Evolutionary conservation across 1,140 invertebrate genomes (phyloP), one percentile per base, ranked within the genome.

Genomic region (Anadara kagoshimensis): DNA sequence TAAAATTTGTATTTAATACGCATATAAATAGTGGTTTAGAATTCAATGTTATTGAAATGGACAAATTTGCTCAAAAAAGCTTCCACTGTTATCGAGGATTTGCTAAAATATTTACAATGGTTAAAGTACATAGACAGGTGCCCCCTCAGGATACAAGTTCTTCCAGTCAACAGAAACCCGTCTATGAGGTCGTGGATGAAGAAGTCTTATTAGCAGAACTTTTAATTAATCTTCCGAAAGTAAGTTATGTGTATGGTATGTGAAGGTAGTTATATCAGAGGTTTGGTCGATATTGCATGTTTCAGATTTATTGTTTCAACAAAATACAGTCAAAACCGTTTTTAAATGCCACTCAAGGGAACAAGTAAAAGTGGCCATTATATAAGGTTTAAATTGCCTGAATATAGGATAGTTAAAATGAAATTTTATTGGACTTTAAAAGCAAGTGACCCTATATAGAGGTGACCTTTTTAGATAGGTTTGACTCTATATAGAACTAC

Each of bases 41-140:
- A 8, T 78, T 83, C 12, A 51, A 20, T 45, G 79, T 84, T 12
- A 57, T 53, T 16, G 83, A 84, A 66, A 69, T 82, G 16, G 84
- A 86, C 57, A 73, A 71, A 59, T 86, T 81, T 72, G 83, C 85
- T 8, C 85, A 86, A 62, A 85, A 84, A 54, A 76, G 81, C 47
- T 79, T 85, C 45, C 62, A 78, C 63, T 78, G 73, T 51, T 86
- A 83, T 68, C 47, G 84, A 36, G 85, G 85, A 44, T 86, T 86
- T 61, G 76, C 70, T 53, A 83, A 86, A 63, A 43, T 86, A 14
- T 83, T 63, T 57, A 78, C 80, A 10, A 69, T 70, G 20, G 73
- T 67, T 18, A 22, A 69, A 5, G 70, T 79, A 14, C 71, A 72
- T 14, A 69, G 43, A 45, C 53, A 59, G 12, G 29, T 64, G 14